A percentile compares a stretch with the other conserved stretches of the same genome.
Conservation (phyloP, 2,888 invertebrate species). For the Rhogogaster chlorosoma region DNA sequence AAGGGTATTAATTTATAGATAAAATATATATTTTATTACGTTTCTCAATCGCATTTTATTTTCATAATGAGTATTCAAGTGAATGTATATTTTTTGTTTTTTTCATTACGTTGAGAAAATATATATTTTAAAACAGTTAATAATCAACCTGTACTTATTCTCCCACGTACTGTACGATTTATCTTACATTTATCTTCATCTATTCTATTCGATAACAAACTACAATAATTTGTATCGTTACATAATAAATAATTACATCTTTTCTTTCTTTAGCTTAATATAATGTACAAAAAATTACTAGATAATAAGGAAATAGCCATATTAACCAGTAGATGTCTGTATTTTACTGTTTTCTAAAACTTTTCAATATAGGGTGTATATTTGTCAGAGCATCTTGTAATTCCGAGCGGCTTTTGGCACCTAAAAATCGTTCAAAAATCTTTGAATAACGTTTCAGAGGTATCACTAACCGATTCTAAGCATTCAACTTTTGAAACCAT, state of each 20-base stretch:
- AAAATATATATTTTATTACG: conserved; percentile 49
- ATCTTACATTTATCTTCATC: not conserved
- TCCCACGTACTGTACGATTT: not conserved
- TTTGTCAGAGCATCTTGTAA: conserved; percentile 96
- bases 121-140: conserved; percentile 58
- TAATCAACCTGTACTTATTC: not conserved
- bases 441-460: not conserved
- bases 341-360: conserved; percentile 90
- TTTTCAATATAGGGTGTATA: conserved; percentile 96
- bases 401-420: conserved; percentile 94
- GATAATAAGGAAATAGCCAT: conserved; percentile 42
- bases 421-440: conserved; percentile 78
- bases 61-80: conserved; percentile 57
- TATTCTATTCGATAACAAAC: not conserved
- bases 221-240: conserved; percentile 9
- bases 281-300: conserved; percentile 55
- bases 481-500: not conserved
- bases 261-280: conserved; percentile 34
- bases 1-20: conserved; percentile 44
- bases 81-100: conserved; percentile 44
- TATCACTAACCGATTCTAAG: not conserved
- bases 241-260: conserved; percentile 44
- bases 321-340: not conserved
- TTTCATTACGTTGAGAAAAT: conserved; percentile 51
- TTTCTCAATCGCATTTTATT: conserved; percentile 62